These are phyloP conservation scores for Cheirogaleus major DNA, from an alignment of 2,797 vertebrate genomes.

Conservation along the genomic window DNA sequence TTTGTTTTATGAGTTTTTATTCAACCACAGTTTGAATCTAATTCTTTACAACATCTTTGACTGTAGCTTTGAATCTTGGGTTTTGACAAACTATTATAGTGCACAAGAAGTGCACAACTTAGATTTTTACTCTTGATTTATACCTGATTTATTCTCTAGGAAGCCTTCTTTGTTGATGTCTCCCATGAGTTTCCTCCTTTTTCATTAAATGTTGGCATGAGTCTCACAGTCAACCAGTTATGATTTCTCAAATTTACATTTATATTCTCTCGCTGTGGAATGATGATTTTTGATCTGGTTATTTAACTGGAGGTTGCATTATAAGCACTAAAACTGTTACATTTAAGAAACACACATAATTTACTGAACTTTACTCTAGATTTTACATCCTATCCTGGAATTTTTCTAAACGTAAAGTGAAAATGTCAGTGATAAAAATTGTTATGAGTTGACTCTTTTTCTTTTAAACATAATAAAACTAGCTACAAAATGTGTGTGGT, in stretches of 20 bases:
- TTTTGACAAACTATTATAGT: background rate
- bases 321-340: background rate
- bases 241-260: background rate
- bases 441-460: background rate
- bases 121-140: background rate
- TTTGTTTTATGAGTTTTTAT: conserved; percentile 30
- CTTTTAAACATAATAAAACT: background rate
- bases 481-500: background rate
- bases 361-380: background rate
- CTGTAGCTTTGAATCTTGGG: background rate
- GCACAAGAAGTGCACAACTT: background rate
- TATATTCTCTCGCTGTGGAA: background rate
- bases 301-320: background rate
- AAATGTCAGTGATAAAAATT: conserved; percentile 1
- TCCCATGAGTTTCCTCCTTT: background rate
- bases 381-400: background rate
- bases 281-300: background rate
- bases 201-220: background rate
- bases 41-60: conserved; percentile 30
- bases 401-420: background rate
- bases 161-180: background rate
- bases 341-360: background rate
- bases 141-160: background rate
- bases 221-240: background rate
- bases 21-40: conserved; percentile 8